Base-by-base conservation (phyloP, 30 jellyfish, hydroid and myxozoan genomes). In the Turritopsis rubra region DNA sequence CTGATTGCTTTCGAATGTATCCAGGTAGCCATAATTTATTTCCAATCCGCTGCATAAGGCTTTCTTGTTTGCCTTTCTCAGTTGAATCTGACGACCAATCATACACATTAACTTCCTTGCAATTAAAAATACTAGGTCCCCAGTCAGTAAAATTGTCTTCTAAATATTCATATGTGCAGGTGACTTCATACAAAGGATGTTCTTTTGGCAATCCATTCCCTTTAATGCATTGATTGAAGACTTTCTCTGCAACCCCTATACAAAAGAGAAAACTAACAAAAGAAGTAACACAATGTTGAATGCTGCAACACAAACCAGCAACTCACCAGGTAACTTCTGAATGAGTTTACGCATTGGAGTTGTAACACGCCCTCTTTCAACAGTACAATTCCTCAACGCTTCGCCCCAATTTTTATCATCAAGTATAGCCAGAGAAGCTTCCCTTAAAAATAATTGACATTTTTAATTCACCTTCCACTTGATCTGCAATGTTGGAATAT, bases 201-300 rank as follows among this genome's bases (percentile, higher is more conserved):
- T 95, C 97, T 21, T 27, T 25, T n/a, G 99, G 95, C 19, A 90
- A 87, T 66, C 94, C 93, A 66, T 95, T 95, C 85, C 93, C 94
- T 20, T 72, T 84, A 52, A 95, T 96, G 60, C 99, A 88, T 24
- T 96, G 95, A 65, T 95, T 83, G 80, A 95, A 91, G 0, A 91
- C 99, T 79, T 89, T 71, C 83, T 90, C 97, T 27, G 99, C 99
- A 16, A 95, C 97, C 23, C 91, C 99, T 94, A 30, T 21, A 23
- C 9, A n/a, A 74, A 74, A 26, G 17, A n/a, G 8, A 66, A n/a
- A 66, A n/a, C 17, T 7, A 66, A 66, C 76, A n/a, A n/a, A 22
- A 1, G 30, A 7, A 54, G 21, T n/a, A 17, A 66, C 17, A 18
- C 76, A 7, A 66, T 41, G 60, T 41, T 41, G 60, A 41, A 41